phyloP scores from a whole-genome alignment of 2,888 invertebrate genomes.

The Scaptodrosophila latifasciaeformis region DNA sequence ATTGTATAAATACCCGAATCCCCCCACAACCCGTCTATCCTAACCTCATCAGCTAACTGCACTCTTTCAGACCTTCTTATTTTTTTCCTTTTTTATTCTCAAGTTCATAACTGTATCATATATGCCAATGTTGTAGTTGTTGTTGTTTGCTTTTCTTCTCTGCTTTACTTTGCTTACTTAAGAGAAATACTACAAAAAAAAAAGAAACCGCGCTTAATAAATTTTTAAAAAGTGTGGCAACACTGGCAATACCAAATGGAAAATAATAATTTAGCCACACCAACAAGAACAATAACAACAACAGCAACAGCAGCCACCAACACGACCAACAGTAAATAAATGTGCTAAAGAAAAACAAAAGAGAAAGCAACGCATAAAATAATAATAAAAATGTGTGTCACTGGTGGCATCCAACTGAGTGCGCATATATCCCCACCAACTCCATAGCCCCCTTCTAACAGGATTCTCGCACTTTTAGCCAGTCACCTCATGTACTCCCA shows the following conservation, averaged over 20 bases:
- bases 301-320: conserved; percentile 3
- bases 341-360: conserved; percentile 11
- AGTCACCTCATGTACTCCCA: no score
- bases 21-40: conserved; percentile 26
- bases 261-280: conserved; percentile 57
- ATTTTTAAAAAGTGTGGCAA: conserved; percentile 63
- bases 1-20: conserved; percentile 49
- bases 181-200: conserved; percentile 10
- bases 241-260: conserved; percentile 38
- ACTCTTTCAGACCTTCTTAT: no score
- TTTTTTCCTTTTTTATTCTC: no score
- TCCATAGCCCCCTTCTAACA: neutral
- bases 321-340: conserved; percentile 10
- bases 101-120: conserved; percentile 9
- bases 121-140: conserved; percentile 32
- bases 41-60: neutral
- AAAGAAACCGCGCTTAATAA: conserved; percentile 55
- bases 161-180: conserved; percentile 19
- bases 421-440: neutral
- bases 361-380: conserved; percentile 40
- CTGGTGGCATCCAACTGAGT: conserved; percentile 21
- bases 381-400: conserved; percentile 57
- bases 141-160: conserved; percentile 19
- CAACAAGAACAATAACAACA: conserved; percentile 19
- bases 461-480: neutral